Conservation (phyloP, 2,113 vertebrate genomes). For the Pan troglodytes region NHGRI_mPanTro3-v2.1_pri NC_072417.2:71916501-71917000, state of each 20-base stretch:
- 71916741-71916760: not conserved
- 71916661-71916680: not conserved
- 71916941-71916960: no score
- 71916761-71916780: no score
- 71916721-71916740: not conserved
- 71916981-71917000: no score
- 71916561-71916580: not conserved
- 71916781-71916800: no score
- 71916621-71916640: not conserved
- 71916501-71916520: not conserved
- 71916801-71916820: no score
- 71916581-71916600: not conserved
- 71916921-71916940: no score
- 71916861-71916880: no score
- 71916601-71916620: not conserved
- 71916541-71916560: not conserved
- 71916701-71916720: not conserved
- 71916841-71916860: no score
- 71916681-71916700: not conserved
- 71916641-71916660: not conserved
- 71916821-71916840: no score
- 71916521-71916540: not conserved
- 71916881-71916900: no score
- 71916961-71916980: no score
- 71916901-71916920: no score